Evolutionary conservation across 2,888 invertebrate species (phyloP), one percentile per base, ranked within the genome.

Genomic region (Drosophila lacicola): DNA sequence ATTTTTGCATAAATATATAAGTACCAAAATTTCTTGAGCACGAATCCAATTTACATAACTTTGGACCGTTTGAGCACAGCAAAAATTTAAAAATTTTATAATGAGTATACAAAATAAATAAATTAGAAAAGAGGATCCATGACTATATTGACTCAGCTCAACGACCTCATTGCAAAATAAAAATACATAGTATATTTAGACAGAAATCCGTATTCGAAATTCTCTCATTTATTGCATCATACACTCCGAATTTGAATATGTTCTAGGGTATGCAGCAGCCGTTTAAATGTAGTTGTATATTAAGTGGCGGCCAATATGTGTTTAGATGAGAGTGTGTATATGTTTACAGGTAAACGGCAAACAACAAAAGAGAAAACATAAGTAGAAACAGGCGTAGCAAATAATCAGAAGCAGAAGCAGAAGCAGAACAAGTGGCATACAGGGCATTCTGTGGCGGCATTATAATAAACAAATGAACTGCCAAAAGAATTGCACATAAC

Each of bases 381-480:
- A 33, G 56, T 41, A 14, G 49, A 50, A 67, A 51, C 37, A 47
- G 56, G 17, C 37, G 25, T 36, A 58, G 44, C 36, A 37, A 46
- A 54, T 53, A 42, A 53, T 17, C 11, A 37, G 4, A 34, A 17
- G 33, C 49, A 64, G n/a, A n/a, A n/a, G n/a, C n/a, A n/a, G 25
- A 50, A 55, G 37, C 39, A 33, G 68, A 83, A 87, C 82, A 83
- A 83, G 85, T 83, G 82, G 88, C 82, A 84, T 73, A 72, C 69
- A 78, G 64, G 76, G 69, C 87, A 87, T 82, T 82, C 73, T 80
- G 87, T 75, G 72, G 81, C 75, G 78, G 58, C 74, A 70, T 80
- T 85, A 70, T 77, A 84, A 84, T 88, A 86, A 86, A 86, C 86
- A 86, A 88, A 84, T 77, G 78, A 74, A 70, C 87, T 83, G 83